phyloP scores from a whole-genome alignment of 1,140 invertebrate species.

The Scaptomyza graminum region DNA sequence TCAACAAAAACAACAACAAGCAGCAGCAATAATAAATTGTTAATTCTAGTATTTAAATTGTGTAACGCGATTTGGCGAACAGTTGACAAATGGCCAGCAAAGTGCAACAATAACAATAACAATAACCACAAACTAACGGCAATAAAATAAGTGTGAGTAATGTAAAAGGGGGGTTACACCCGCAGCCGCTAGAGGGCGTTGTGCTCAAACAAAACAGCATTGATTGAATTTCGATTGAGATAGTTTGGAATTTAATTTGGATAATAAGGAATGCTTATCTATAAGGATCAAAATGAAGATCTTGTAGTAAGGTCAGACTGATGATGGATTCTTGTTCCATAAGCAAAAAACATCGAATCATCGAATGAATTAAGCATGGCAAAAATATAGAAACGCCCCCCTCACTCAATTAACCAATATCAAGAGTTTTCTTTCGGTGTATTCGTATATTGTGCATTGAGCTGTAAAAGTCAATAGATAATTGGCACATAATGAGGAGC shows the following conservation, averaged over 20 bases:
- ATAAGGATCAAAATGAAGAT: too few relatives aligned
- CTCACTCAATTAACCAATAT: too few relatives aligned
- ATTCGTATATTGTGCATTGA: background rate
- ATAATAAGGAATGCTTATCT: too few relatives aligned
- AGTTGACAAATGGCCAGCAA: conserved; percentile 50
- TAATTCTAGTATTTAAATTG: conserved; percentile 71
- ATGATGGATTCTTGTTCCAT: too few relatives aligned
- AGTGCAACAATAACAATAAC: conserved; percentile 17
- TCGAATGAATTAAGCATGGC: too few relatives aligned
- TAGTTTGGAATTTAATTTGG: too few relatives aligned
- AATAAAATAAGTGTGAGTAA: conserved; percentile 36
- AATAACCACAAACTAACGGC: conserved; percentile 14
- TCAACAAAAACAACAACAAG: conserved; percentile 5
- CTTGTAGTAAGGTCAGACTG: too few relatives aligned
- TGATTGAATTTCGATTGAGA: too few relatives aligned
- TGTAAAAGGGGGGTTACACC: conserved; percentile 11
- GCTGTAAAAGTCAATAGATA: conserved; percentile 36
- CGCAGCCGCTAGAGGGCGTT: conserved; percentile 20
- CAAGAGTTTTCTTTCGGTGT: too few relatives aligned
- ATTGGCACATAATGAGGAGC: conserved; percentile 41
- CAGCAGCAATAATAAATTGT: conserved; percentile 38
- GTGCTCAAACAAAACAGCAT: too few relatives aligned
- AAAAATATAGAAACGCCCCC: too few relatives aligned
- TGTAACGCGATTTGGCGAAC: conserved; percentile 61
- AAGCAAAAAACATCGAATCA: too few relatives aligned